Conservation (phyloP, 2,888 invertebrate species). For the Salpingus planirostris region DNA sequence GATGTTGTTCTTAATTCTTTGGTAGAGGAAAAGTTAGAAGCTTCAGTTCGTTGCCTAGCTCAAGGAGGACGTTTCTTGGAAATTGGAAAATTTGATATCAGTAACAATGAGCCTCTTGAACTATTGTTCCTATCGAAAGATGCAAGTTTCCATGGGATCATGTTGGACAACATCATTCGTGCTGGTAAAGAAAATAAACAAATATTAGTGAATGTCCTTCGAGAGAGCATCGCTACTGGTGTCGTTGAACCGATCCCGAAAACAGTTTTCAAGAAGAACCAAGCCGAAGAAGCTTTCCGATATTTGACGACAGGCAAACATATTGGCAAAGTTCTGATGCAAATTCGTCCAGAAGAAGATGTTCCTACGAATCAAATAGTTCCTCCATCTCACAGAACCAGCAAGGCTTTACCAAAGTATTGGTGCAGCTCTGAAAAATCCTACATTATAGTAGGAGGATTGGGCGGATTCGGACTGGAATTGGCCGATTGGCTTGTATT, state of each 20-base stretch:
- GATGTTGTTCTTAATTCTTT: slow-evolving; percentile 53
- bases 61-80: slow-evolving; percentile 62
- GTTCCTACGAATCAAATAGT: slow-evolving; percentile 1
- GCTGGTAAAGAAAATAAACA: not conserved
- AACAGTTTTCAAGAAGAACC: slow-evolving; percentile 53
- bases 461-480: slow-evolving; percentile 52
- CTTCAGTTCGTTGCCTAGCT: slow-evolving; percentile 52
- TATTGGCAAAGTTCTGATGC: slow-evolving; percentile 46
- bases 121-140: slow-evolving; percentile 62
- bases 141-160: slow-evolving; percentile 67
- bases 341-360: slow-evolving; percentile 30
- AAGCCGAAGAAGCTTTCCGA: slow-evolving; percentile 64
- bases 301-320: slow-evolving; percentile 50
- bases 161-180: slow-evolving; percentile 49
- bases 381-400: not conserved
- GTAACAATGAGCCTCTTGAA: slow-evolving; percentile 50
- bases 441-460: slow-evolving; percentile 44
- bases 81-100: slow-evolving; percentile 75
- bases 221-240: slow-evolving; percentile 35
- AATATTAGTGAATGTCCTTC: not conserved
- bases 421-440: slow-evolving; percentile 16
- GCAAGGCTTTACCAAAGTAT: slow-evolving; percentile 39
- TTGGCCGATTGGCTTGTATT: slow-evolving; percentile 44
- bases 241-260: slow-evolving; percentile 60
- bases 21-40: slow-evolving; percentile 79